Percentiles rank a stretch among this genome's conserved stretches.
phyloP scores from a whole-genome alignment of 1,140 invertebrate genomes.

The Colletes latitarsis region DNA sequence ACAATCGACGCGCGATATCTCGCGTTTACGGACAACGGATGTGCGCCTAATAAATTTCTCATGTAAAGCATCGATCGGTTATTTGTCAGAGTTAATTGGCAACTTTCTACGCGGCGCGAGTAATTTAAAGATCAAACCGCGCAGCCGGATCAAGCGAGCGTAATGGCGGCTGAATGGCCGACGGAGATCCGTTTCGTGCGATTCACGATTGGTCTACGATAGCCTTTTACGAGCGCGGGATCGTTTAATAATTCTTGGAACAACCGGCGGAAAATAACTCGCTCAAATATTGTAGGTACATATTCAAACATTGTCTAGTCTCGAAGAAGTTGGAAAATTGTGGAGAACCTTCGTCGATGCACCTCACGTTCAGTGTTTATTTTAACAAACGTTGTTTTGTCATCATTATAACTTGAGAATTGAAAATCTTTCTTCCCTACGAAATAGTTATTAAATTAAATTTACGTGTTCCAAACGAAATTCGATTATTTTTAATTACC shows the following conservation, averaged over 20 bases:
- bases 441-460: too few species aligned
- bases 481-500: too few species aligned
- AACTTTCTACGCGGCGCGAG: constrained; percentile 34
- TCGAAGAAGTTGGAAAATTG: too few species aligned
- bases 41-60: constrained; percentile 31
- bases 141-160: neutral
- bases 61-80: constrained; percentile 28
- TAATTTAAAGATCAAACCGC: constrained; percentile 7
- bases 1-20: neutral
- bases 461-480: too few species aligned
- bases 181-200: neutral
- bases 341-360: too few species aligned
- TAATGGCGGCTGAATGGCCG: neutral
- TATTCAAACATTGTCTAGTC: too few species aligned
- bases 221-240: neutral
- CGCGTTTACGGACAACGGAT: neutral
- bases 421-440: too few species aligned
- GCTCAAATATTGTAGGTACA: too few species aligned
- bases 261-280: too few species aligned
- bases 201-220: neutral
- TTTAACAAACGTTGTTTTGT: too few species aligned
- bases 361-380: too few species aligned
- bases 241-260: neutral
- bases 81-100: constrained; percentile 50
- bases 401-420: too few species aligned